These are phyloP conservation scores for Sisyra terminalis DNA, from an alignment of 2,888 invertebrate species.

Conservation along the genomic window DNA sequence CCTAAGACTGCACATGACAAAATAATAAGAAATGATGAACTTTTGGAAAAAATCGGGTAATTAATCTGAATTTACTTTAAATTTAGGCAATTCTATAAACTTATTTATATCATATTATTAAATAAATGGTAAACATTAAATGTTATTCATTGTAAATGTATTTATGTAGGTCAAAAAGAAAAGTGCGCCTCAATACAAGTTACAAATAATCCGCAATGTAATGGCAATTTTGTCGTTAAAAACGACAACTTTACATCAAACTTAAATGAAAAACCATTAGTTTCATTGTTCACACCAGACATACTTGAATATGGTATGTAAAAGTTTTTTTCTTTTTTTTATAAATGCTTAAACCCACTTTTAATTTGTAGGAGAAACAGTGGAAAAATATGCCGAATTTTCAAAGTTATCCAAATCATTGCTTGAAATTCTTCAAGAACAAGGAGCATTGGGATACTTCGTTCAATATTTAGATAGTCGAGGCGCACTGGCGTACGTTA, in stretches of 20 bases:
- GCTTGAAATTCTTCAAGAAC: slow-evolving; percentile 58
- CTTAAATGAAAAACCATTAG: too few relatives aligned
- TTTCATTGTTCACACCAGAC: too few relatives aligned
- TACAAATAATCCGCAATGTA: background rate
- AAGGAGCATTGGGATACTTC: slow-evolving; percentile 66
- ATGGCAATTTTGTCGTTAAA: background rate
- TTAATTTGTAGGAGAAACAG: too few relatives aligned
- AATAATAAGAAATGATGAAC: slow-evolving; percentile 42
- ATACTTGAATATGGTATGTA: too few relatives aligned
- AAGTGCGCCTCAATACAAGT: background rate
- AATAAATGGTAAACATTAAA: background rate
- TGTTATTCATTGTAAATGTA: background rate
- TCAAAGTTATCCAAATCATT: slow-evolving; percentile 60
- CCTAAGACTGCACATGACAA: slow-evolving; percentile 1
- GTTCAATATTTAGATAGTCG: slow-evolving; percentile 73
- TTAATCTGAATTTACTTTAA: too few relatives aligned
- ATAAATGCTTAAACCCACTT: too few relatives aligned
- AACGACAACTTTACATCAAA: slow-evolving; percentile 17
- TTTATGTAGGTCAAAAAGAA: slow-evolving; percentile 2
- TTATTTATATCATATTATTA: too few relatives aligned
- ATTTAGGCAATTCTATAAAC: too few relatives aligned
- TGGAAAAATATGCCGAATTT: slow-evolving; percentile 22
- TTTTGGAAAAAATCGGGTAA: slow-evolving; percentile 63
- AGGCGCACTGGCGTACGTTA: slow-evolving; percentile 44
- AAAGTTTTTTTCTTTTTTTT: too few relatives aligned